Base-by-base conservation (phyloP, 2,888 invertebrate species). In the Laspeyria flexula region DNA sequence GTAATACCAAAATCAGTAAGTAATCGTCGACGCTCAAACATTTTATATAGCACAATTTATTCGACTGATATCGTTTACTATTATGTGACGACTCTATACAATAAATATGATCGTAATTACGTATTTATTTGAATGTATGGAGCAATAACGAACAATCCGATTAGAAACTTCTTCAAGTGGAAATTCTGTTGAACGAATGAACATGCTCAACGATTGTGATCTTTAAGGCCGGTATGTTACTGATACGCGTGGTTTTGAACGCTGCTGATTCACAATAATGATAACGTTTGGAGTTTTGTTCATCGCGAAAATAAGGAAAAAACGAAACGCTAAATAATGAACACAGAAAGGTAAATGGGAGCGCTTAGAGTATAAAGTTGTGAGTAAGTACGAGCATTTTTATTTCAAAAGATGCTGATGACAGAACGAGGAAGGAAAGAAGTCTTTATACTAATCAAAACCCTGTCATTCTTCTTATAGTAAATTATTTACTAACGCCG, bases 271-370 rank as follows among this genome's bases (percentile, higher is more conserved):
- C 18, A 29, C 16, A 35, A 53, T 40, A 27, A 50, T 40, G 38
- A 56, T 39, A 43, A 48, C 48, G 51, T 48, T 57, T 34, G 38
- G 47, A 60, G 53, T 43, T 60, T 59, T 40, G 43, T 55, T 49
- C 46, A 56, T 43, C 50, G 34, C 34, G 45, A n/a, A 62, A 52
- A 47, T 25, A 52, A 6, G 7, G 29, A 37, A 35, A 21, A 6
- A 37, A 9, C n/a, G 21, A 34, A 29, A 27, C 10, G 21, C 37
- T 29, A 29, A 21, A 37, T 37, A 43, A 30, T 37, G 5, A 18
- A 21, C 34, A 5, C 5, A 30, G 35, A 21, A 29, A 35, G 15
- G 29, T n/a, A n/a, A n/a, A n/a, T n/a, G 12, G 18, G n/a, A 37
- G 12, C 7, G n/a, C n/a, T n/a, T n/a, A n/a, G n/a, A n/a, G n/a